A percentile compares a stretch with the other conserved stretches of the same genome.
phyloP scores from a whole-genome alignment of 2,113 vertebrate genomes.

The Channa argus region DNA sequence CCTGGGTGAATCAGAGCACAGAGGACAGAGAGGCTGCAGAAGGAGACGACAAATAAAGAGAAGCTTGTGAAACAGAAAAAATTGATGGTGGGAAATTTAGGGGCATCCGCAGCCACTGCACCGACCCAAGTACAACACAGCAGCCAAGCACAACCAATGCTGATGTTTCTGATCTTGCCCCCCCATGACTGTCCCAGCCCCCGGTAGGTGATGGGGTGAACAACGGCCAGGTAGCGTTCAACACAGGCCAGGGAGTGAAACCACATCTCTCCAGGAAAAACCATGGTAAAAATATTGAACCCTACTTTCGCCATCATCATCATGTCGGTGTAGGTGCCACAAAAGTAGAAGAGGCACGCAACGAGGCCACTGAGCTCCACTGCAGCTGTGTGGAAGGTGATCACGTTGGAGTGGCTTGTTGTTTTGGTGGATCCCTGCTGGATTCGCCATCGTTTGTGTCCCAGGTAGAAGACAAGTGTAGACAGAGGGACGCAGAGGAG shows the following conservation, averaged over 20 bases:
- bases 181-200: background rate
- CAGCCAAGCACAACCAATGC: conserved; percentile 16
- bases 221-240: too few species aligned
- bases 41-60: background rate
- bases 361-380: background rate
- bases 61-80: background rate
- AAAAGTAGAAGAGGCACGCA: background rate
- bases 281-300: too few species aligned
- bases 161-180: background rate
- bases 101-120: too few species aligned
- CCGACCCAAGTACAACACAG: background rate
- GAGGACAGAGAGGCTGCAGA: conserved; percentile 6
- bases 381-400: conserved; percentile 22
- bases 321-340: background rate
- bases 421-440: background rate
- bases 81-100: background rate
- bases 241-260: background rate
- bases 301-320: too few species aligned
- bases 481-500: conserved; percentile 1
- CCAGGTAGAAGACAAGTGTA: background rate
- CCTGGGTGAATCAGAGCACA: background rate
- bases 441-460: background rate
- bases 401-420: conserved; percentile 27
- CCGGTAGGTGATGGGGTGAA: conserved; percentile 15
- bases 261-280: background rate